phyloP scores from a whole-genome alignment of 1,140 invertebrate genomes.

The Cherax destructor region DNA sequence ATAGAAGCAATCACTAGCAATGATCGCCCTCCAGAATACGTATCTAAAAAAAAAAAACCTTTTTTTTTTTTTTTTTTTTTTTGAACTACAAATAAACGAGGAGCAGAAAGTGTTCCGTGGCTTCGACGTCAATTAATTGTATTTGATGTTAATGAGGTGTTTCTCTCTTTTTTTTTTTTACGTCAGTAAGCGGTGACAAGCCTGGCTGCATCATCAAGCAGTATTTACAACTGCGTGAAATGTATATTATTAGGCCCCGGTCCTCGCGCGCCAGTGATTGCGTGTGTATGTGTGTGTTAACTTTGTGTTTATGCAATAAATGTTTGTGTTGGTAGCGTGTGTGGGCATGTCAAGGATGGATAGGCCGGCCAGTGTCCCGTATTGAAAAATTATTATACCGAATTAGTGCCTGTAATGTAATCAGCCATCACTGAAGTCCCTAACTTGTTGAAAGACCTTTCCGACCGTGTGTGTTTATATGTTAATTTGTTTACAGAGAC shows the following conservation, averaged over 20 bases:
- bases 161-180: not conserved
- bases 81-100: not conserved
- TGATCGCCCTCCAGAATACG: not conserved
- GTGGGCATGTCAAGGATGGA: too few species aligned
- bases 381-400: too few species aligned
- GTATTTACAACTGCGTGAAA: not conserved
- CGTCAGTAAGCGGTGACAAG: not conserved
- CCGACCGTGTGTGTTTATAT: too few species aligned
- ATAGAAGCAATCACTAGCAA: not conserved
- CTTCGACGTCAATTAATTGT: not conserved
- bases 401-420: too few species aligned
- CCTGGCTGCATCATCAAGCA: not conserved
- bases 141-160: constrained; percentile 10
- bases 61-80: too few species aligned
- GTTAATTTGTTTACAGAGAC: too few species aligned
- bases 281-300: not conserved
- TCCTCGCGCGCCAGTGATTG: too few species aligned
- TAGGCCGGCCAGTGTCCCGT: too few species aligned
- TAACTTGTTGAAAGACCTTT: too few species aligned
- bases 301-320: not conserved
- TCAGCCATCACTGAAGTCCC: too few species aligned
- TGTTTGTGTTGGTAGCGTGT: too few species aligned
- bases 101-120: not conserved
- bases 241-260: not conserved
- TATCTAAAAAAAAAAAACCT: too few species aligned